Base-by-base conservation (phyloP, 2,797 vertebrate species). In the Hozukius guyotensis region DNA sequence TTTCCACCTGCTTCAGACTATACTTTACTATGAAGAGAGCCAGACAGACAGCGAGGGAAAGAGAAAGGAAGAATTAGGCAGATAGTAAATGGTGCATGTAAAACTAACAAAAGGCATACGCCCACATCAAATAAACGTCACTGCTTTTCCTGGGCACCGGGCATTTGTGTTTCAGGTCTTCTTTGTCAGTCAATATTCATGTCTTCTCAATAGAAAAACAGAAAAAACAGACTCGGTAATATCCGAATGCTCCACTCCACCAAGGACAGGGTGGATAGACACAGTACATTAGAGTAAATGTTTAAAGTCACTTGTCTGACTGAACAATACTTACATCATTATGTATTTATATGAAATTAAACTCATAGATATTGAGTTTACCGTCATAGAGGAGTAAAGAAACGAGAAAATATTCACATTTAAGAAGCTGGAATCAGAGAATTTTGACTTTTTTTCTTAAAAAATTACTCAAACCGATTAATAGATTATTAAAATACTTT, bases 1-100 rank as follows among this genome's bases (percentile, higher is more conserved):
- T 90, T 91, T 91, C 77, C 84, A 86, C 83, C 60, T 66, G 76
- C 80, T 85, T 93, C 87, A 87, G 83, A 91, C 79, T 86, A 64
- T 52, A 74, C 81, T 86, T 72, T 36, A 59, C 74, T 64, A 65
- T 85, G 46, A 64, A 64, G 66, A 72, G 42, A 67, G 52, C 18
- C 16, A 52, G 56, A 77, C 38, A 81, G 63, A 56, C 16, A 56
- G 69, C 36, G 65, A 66, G 55, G 22, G 53, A 60, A 24, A 69
- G 10, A 61, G 10, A 16, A 72, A 77, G 38, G 74, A 66, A 70
- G 69, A 75, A 77, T 80, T 74, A 72, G 31, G 52, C 16, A 57
- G 68, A 79, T 72, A 75, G 52, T 83, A 81, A 87, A 78, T 82
- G 67, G 55, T 72, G 79, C 67, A 77, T 72, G 67, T 29, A 8